Conservation (phyloP, 2,797 vertebrate species). For the Sebastes alutus region DNA sequence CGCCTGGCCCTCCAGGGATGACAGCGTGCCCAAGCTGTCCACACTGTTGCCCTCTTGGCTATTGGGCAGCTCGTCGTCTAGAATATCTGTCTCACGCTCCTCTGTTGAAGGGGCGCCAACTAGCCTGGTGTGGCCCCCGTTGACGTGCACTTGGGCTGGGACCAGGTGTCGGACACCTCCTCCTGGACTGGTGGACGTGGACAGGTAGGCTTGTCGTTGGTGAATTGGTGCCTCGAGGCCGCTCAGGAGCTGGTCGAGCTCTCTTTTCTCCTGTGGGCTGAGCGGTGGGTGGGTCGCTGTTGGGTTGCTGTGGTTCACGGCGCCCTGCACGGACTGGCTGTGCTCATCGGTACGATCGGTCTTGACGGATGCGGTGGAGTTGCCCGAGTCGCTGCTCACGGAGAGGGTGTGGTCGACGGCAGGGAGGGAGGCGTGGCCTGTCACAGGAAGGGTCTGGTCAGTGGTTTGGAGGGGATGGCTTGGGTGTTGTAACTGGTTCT, state of each 20-base stretch:
- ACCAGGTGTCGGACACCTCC: slow-evolving; percentile 88
- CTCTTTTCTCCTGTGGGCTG: slow-evolving; percentile 88
- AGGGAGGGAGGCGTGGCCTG: slow-evolving; percentile 77
- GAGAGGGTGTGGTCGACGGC: slow-evolving; percentile 89
- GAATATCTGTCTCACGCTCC: slow-evolving; percentile 95
- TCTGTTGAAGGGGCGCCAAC: slow-evolving; percentile 55
- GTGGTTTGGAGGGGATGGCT: slow-evolving; percentile 70
- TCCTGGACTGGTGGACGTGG: slow-evolving; percentile 79
- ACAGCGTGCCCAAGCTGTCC: slow-evolving; percentile 94
- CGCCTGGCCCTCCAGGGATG: slow-evolving; percentile 89
- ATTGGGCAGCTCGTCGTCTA: slow-evolving; percentile 90
- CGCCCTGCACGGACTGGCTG: slow-evolving; percentile 59
- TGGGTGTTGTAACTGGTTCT: slow-evolving; percentile 67
- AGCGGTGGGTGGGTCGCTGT: slow-evolving; percentile 64
- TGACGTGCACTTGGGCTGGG: slow-evolving; percentile 95
- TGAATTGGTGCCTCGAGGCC: slow-evolving; percentile 84
- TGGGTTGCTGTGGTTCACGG: slow-evolving; percentile 62
- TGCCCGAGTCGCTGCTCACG: slow-evolving; percentile 96
- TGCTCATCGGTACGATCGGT: slow-evolving; percentile 95
- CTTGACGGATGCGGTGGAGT: slow-evolving; percentile 95
- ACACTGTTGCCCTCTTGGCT: slow-evolving; percentile 94
- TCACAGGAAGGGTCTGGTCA: slow-evolving; percentile 75
- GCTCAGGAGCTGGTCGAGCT: slow-evolving; percentile 92
- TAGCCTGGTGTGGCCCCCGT: slow-evolving; percentile 80
- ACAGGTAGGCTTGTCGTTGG: slow-evolving; percentile 78